Evolutionary conservation across 2,797 vertebrate species (phyloP), one percentile per base, ranked within the genome.

Genomic region (Podarcis siculus): DNA sequence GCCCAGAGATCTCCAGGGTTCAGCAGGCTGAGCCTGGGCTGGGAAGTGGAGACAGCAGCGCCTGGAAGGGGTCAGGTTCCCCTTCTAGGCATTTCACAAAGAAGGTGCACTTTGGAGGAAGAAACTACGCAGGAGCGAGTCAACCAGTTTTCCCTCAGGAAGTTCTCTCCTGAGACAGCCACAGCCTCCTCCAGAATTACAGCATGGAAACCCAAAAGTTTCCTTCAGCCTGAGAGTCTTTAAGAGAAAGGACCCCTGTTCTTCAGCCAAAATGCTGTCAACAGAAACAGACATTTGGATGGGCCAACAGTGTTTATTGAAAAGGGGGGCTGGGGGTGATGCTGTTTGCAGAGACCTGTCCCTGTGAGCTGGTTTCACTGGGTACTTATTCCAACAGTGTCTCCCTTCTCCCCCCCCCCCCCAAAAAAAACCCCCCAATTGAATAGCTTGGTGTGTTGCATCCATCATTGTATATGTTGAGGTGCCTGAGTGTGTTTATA

Each of bases 101-200:
- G 91, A 89, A 92, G 90, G 76, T 87, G 15, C 92, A 87, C 90
- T 91, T 93, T 91, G 94, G 89, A 95, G 91, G 92, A 94, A 73
- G 93, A 89, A 86, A 91, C 83, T 83, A 32, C 0, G 85, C 67
- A 82, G 84, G 86, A 27, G 88, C 82, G 85, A 91, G 90, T 92
- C 90, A 17, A 39, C 86, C 9, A 4, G 5, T 0, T 80, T 5
- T 5, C 37, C 35, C 35, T 19, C 58, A 0, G 9, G 61, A 39
- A 10, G 9, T 7, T 3, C 1, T 35, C 12, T 35, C 12, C 12
- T 37, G n/a, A 83, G 19, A 71, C 30, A n/a, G 3, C 8, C 90
- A 73, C 23, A 86, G 87, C 92, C 92, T 90, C 85, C 79, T 83
- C 90, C 86, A 45, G 87, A 87, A 93, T 86, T 87, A 66, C 91